Evolutionary conservation across 2,113 vertebrate species (phyloP).

Genomic region (Vanacampus margaritifer): DNA sequence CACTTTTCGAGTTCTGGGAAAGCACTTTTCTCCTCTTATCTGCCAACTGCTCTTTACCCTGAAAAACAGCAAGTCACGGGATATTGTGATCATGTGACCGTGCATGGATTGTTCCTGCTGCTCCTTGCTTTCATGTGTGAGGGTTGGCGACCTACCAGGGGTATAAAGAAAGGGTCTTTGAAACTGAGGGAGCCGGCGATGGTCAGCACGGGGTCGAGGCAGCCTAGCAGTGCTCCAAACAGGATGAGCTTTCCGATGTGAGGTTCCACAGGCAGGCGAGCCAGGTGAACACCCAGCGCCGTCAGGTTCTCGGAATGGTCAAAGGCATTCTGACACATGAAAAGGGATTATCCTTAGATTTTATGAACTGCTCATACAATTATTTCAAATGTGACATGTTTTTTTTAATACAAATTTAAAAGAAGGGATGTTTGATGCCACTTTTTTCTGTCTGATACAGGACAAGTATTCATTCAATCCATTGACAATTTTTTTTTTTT

Average conservation of each 20-base stretch:
- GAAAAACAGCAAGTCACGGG: conserved; percentile 7
- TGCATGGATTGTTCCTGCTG: neutral
- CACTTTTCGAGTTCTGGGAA: conserved; percentile 87
- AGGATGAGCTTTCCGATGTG: conserved; percentile 98
- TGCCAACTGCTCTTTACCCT: conserved; percentile 96
- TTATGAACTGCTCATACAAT: neutral
- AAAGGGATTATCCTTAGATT: neutral
- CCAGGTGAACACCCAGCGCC: conserved; percentile 88
- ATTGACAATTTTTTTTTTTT: too few species aligned
- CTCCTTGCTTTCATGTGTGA: conserved; percentile 31
- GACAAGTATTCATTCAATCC: too few species aligned
- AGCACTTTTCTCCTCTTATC: conserved; percentile 86
- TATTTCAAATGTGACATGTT: too few species aligned
- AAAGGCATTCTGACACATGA: conserved; percentile 82
- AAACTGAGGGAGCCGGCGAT: conserved; percentile 98
- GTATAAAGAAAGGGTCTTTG: conserved; percentile 98
- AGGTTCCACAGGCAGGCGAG: conserved; percentile 90
- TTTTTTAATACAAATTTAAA: too few species aligned
- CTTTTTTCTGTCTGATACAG: too few species aligned
- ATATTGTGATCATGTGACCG: neutral
- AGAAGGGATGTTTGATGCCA: too few species aligned
- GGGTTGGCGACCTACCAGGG: conserved; percentile 77
- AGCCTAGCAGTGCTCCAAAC: conserved; percentile 91
- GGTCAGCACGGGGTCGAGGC: conserved; percentile 90
- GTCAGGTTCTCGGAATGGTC: conserved; percentile 89